Evolutionary conservation across 2,113 vertebrate species (phyloP), one percentile per base, ranked within the genome.

Genomic region (Ceratotherium simum): DNA sequence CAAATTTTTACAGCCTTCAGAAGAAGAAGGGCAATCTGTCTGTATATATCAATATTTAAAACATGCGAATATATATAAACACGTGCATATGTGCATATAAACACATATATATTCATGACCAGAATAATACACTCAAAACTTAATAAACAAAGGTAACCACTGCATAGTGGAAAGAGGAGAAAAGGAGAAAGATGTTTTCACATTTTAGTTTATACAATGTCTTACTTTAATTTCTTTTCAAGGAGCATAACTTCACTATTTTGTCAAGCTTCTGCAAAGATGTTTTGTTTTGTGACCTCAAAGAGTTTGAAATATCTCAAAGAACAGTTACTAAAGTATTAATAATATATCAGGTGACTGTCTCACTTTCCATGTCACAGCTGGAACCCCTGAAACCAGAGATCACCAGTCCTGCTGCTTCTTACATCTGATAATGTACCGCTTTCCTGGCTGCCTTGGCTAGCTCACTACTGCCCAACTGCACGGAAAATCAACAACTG

Each of bases 331-430:
- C 91, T 93, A 39, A 90, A 70, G 33, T 76, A 42, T 51, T n/a
- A 95, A 91, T 79, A 91, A 94, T 84, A 4, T 13, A 86, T 79
- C 93, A 94, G 51, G 65, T 83, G 64, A 83, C 46, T 80, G 48
- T 58, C 84, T 97, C 91, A 94, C 39, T 83, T 95, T 83, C 51
- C 33, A 79, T 84, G 73, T 64, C 84, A 33, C 39, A 78, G 46
- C 69, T 73, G 39, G 82, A 96, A 73, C 56, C 42, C 84, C 54
- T 85, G 76, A 96, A n/a, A 67, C 48, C 56, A 86, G 48, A 87
- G 62, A 46, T 60, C 33, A 86, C 17, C 31, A 81, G 46, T 58
- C 21, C 65, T 79, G n/a, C n/a, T 58, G 65, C 72, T 64, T 42
- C 65, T 64, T 97, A 2, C 6, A 70, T 87, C 16, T 78, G 83